Evolutionary conservation across 2,888 invertebrate genomes (phyloP), one percentile per base, ranked within the genome.

Genomic region (Sminthurides aquaticus): DNA sequence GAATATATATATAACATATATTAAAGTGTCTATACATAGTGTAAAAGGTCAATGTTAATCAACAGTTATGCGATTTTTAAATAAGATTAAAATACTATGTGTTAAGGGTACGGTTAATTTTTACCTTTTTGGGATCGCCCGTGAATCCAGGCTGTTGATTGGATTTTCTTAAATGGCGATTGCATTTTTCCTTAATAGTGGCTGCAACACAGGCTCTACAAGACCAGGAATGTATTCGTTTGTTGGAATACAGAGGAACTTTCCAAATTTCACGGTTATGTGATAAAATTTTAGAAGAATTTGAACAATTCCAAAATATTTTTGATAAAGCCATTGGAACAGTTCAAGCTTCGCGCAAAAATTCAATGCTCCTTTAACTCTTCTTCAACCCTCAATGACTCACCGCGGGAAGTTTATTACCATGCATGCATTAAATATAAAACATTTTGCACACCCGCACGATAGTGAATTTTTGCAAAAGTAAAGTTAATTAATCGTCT

Each of bases 151-250:
- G 20, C 18, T 52, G 18, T 8, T 5, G 20, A 20, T 15, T 20
- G 22, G 52, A 20, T 18, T 52, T 58, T 27, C 54, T 57, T 22
- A 57, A 1, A 58, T 63, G 63, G 1, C 49, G 49, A 29, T 25
- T 58, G 28, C 63, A 63, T 34, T 58, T 63, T 22, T 48, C 49
- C 25, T 58, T 63, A 18, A 63, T 29, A 5, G 63, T 8, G 1
- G 63, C 63, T 11, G 49, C n/a, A 0, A 63, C 58, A 63, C 63
- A 63, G 0, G 58, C 15, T 15, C 63, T 49, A 58, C 63, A 63
- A n/a, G 49, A 28, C 63, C 63, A 63, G 1, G 52, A 22, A 28
- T 58, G 52, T 26, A 63, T 49, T 34, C 43, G 5, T 11, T 5
- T 15, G 43, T 34, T 34, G 15, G 43, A 15, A 34, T 34, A 15